Conservation (phyloP, 2,113 vertebrate genomes). For the Vidua chalybeata region DNA sequence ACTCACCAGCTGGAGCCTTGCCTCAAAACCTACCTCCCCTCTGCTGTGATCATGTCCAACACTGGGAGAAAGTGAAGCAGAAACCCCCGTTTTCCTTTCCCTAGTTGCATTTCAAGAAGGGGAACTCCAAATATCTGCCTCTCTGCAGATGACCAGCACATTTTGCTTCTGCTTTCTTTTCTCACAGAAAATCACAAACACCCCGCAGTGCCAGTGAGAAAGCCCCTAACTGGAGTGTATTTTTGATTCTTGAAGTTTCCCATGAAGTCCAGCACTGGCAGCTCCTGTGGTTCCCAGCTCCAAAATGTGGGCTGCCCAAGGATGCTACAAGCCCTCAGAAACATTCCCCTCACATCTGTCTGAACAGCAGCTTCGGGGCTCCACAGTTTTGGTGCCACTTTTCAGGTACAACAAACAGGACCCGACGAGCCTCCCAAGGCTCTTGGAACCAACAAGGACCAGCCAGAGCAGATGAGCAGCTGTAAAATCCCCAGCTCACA, state of each 20-base stretch:
- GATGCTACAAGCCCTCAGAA: background rate
- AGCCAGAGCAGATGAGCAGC: background rate
- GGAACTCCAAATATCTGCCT: background rate
- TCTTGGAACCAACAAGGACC: background rate
- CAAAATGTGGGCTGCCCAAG: background rate
- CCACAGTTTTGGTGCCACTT: background rate
- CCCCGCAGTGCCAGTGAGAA: background rate
- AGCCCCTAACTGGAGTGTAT: background rate
- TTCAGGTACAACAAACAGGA: background rate
- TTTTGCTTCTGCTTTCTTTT: constrained; percentile 21
- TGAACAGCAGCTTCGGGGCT: background rate
- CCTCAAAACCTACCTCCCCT: background rate
- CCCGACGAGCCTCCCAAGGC: background rate
- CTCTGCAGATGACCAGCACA: background rate
- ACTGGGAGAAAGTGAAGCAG: background rate
- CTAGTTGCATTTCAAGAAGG: background rate
- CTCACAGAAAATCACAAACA: background rate
- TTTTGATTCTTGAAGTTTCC: background rate
- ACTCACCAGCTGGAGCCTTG: background rate
- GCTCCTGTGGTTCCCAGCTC: background rate
- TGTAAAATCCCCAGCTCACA: background rate
- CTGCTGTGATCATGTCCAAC: background rate
- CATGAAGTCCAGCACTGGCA: background rate
- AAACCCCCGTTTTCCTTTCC: background rate
- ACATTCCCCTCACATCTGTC: background rate